Base-by-base conservation (phyloP, 2,888 invertebrate species). In the Brachynemurus nebulosus region DNA sequence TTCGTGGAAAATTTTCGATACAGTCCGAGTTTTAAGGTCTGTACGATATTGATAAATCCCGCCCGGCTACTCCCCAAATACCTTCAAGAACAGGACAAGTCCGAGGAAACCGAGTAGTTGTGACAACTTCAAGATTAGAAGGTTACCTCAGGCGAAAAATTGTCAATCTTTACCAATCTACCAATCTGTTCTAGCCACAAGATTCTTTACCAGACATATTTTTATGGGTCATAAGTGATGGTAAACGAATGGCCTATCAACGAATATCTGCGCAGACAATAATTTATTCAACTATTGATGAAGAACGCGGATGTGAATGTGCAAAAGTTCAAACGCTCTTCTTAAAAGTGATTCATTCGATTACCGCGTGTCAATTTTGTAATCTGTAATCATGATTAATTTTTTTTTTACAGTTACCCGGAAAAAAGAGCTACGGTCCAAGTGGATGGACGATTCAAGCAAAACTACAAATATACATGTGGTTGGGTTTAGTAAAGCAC, bases 181-280 rank as follows among this genome's bases (percentile, higher is more conserved):
- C 8, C n/a, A n/a, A n/a, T 45, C 44, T 50, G 46, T 61, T 63
- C 3, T 56, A 88, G 88, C 78, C 86, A 0, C 91, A 92, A 66
- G 84, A 86, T 55, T 74, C 86, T 0, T 67, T 91, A 51, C 91
- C 92, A 1, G 91, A 92, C 58, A 71, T 91, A 18, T 90, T 91
- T 54, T 67, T 92, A 18, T 92, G 91, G 91, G 71, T 90, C 60
- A 77, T 91, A 45, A 82, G 83, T 57, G 85, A 84, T 42, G 85
- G 84, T 1, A 86, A 86, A 58, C 72, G 91, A 19, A 72, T 88
- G 43, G 91, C 91, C 0, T 92, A 91, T 61, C 81, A 86, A 53
- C 69, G 91, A 43, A 74, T 91, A 42, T 69, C 76, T 1, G 81
- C 88, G 0, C 71, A 86, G 44, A 82, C 88, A 55, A 68, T 91